These are phyloP conservation scores for Galemys pyrenaicus DNA, from an alignment of 2,113 vertebrate species.

Conservation along the genomic window DNA sequence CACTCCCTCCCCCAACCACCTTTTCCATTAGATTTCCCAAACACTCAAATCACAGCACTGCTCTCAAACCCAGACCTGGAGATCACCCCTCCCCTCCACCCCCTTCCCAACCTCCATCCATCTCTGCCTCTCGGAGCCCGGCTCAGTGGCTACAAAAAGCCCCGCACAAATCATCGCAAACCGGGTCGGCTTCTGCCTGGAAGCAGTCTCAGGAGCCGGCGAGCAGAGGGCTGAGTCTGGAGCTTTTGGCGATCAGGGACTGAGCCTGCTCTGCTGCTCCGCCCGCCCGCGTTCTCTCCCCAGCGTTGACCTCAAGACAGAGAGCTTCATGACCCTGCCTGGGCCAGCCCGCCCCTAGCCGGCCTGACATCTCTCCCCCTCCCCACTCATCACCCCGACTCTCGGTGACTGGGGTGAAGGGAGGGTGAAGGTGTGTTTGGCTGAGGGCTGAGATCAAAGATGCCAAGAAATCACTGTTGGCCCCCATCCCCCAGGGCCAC, in stretches of 20 bases:
- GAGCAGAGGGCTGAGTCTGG: background rate
- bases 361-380: slow-evolving; percentile 36
- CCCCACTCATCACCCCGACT: slow-evolving; percentile 53
- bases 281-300: background rate
- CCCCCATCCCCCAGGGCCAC: background rate
- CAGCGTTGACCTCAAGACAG: slow-evolving; percentile 48
- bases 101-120: slow-evolving; percentile 70
- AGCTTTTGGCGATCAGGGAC: too few species aligned
- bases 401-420: slow-evolving; percentile 19
- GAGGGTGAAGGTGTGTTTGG: slow-evolving; percentile 53
- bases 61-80: slow-evolving; percentile 59
- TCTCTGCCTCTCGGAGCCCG: slow-evolving; percentile 62
- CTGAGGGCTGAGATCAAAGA: slow-evolving; percentile 44
- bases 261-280: background rate
- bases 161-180: slow-evolving; percentile 59
- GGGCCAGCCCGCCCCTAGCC: background rate
- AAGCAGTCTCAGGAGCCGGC: background rate
- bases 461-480: slow-evolving; percentile 59
- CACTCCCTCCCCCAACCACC: slow-evolving; percentile 38
- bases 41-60: slow-evolving; percentile 69
- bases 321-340: slow-evolving; percentile 62
- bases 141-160: slow-evolving; percentile 61
- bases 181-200: background rate
- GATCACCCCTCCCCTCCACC: slow-evolving; percentile 50
- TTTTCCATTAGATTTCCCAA: slow-evolving; percentile 73